phyloP scores from a whole-genome alignment of 2,797 vertebrate species.

The Pantherophis alleghaniensis region DNA sequence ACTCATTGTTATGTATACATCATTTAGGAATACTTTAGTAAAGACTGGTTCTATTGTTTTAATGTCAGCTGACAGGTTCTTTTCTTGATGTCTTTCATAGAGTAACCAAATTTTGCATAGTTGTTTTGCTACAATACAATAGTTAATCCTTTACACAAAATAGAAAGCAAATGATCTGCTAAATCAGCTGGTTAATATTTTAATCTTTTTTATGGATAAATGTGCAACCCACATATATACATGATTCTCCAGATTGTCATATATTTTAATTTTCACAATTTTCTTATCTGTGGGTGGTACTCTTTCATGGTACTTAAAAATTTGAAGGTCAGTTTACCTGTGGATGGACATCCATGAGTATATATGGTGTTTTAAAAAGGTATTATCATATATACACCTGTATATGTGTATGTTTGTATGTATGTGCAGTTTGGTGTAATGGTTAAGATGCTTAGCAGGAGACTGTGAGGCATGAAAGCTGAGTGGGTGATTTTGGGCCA shows the following conservation, averaged over 20 bases:
- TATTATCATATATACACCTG: neutral
- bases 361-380: neutral
- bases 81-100: neutral
- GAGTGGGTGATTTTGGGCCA: neutral
- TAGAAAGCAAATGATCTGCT: neutral
- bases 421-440: neutral
- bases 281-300: neutral
- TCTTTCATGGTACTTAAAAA: neutral
- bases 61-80: neutral
- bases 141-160: neutral
- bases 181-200: neutral
- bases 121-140: neutral
- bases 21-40: neutral
- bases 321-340: neutral
- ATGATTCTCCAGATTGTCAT: neutral
- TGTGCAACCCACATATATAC: neutral
- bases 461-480: neutral
- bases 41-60: neutral
- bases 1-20: neutral
- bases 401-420: neutral
- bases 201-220: neutral
- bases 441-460: neutral
- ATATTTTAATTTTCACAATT: neutral
- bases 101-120: neutral
- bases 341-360: neutral